phyloP scores from a whole-genome alignment of 2,113 vertebrate species.

The Colossoma macropomum region DNA sequence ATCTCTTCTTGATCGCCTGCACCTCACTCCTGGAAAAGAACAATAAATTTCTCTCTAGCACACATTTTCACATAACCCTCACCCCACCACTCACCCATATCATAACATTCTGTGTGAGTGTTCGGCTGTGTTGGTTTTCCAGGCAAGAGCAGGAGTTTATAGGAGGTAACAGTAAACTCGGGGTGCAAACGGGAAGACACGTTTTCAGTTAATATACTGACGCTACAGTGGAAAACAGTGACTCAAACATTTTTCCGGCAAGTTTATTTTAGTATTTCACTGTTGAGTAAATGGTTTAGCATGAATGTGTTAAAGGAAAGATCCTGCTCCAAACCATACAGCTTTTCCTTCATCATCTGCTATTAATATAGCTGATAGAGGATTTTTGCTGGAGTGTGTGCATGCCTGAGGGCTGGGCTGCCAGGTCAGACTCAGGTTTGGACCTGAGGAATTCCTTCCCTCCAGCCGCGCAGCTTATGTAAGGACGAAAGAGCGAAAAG shows the following conservation, averaged over 20 bases:
- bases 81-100: slow-evolving; percentile 17
- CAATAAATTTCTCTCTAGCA: slow-evolving; percentile 26
- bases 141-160: slow-evolving; percentile 5
- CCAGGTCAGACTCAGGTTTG: slow-evolving; percentile 19
- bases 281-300: slow-evolving; percentile 1
- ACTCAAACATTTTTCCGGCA: slow-evolving; percentile 34
- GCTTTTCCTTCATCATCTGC: slow-evolving; percentile 6
- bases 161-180: slow-evolving; percentile 22
- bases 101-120: not conserved
- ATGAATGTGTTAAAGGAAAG: slow-evolving; percentile 11
- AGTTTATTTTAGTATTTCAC: slow-evolving; percentile 3
- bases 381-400: slow-evolving; percentile 16
- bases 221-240: slow-evolving; percentile 24
- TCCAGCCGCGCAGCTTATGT: slow-evolving; percentile 23
- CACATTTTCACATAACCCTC: slow-evolving; percentile 39
- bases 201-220: slow-evolving; percentile 16
- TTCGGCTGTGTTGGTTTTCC: slow-evolving; percentile 28
- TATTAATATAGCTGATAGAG: not conserved
- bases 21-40: slow-evolving; percentile 21
- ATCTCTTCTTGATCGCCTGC: not conserved
- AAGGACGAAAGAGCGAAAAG: slow-evolving; percentile 18
- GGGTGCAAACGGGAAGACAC: not conserved
- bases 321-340: not conserved
- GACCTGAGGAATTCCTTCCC: slow-evolving; percentile 49
- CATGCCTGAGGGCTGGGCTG: not conserved